Percentiles rank a stretch among this genome's conserved stretches.
Conservation (phyloP, 2,113 vertebrate genomes). For the Petrocephalus zakoni region DNA sequence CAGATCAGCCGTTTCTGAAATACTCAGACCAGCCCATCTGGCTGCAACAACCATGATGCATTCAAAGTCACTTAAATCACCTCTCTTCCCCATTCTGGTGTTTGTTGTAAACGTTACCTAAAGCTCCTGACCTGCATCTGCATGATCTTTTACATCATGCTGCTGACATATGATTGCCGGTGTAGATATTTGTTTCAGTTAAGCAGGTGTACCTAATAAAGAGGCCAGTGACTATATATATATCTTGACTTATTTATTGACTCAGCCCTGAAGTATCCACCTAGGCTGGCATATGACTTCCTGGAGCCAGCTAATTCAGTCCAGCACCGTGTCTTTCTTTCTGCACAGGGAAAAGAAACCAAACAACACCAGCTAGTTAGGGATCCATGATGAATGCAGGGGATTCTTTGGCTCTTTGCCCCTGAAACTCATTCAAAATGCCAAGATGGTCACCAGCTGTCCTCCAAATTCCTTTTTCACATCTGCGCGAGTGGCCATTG, state of each 20-base stretch:
- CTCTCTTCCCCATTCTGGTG: neutral
- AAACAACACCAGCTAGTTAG: neutral
- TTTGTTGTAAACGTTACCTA: neutral
- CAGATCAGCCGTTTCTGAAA: neutral
- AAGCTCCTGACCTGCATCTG: neutral
- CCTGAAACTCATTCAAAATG: neutral
- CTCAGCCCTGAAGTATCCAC: neutral
- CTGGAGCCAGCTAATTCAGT: neutral
- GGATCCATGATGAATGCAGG: neutral
- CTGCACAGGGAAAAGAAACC: neutral
- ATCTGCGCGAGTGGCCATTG: neutral
- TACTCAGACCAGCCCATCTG: neutral
- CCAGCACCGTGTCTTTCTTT: neutral
- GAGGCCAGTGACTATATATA: neutral
- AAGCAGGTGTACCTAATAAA: neutral
- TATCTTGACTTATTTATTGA: neutral
- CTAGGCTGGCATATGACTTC: neutral
- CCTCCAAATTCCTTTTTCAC: neutral
- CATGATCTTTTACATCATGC: neutral
- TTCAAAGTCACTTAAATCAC: neutral
- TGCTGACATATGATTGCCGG: neutral
- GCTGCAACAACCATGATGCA: neutral
- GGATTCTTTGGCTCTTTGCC: neutral
- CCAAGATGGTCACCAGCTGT: constrained; percentile 15
- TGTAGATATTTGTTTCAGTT: too few species aligned